These are phyloP conservation scores for Psilopsiagon aymara DNA, from an alignment of 2,113 vertebrate genomes.

Conservation along the genomic window DNA sequence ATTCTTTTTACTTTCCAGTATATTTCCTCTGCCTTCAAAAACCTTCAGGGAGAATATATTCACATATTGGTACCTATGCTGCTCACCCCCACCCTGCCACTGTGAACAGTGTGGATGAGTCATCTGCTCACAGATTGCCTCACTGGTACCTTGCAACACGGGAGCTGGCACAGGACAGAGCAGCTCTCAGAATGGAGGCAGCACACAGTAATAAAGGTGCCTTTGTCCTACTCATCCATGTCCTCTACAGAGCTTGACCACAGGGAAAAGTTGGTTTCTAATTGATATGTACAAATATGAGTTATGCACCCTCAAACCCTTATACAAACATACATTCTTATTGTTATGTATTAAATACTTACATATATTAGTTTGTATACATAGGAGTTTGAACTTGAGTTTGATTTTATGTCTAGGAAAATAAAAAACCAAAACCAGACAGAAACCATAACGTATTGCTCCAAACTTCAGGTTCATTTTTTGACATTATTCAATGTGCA, in stretches of 20 bases:
- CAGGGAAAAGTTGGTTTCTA: not conserved
- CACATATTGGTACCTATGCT: not conserved
- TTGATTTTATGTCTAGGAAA: not conserved
- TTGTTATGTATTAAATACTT: not conserved
- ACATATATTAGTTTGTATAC: not conserved
- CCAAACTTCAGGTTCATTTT: not conserved
- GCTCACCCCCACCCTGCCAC: not conserved
- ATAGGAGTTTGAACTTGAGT: not conserved
- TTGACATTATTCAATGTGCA: not conserved
- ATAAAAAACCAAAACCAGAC: not conserved
- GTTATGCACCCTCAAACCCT: not conserved
- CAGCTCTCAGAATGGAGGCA: not conserved
- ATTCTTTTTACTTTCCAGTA: not conserved
- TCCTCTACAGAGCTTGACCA: not conserved
- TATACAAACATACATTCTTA: not conserved
- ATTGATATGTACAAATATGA: not conserved
- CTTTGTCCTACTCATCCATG: not conserved
- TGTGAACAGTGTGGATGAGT: not conserved
- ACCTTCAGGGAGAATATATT: not conserved
- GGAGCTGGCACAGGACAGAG: constrained; percentile 13
- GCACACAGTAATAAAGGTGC: not conserved
- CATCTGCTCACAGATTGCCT: not conserved
- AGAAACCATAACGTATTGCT: not conserved
- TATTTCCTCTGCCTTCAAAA: not conserved
- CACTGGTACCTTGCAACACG: fast-evolving